Base-by-base conservation (phyloP, 2,888 invertebrate species). In the Mythimna impura region DNA sequence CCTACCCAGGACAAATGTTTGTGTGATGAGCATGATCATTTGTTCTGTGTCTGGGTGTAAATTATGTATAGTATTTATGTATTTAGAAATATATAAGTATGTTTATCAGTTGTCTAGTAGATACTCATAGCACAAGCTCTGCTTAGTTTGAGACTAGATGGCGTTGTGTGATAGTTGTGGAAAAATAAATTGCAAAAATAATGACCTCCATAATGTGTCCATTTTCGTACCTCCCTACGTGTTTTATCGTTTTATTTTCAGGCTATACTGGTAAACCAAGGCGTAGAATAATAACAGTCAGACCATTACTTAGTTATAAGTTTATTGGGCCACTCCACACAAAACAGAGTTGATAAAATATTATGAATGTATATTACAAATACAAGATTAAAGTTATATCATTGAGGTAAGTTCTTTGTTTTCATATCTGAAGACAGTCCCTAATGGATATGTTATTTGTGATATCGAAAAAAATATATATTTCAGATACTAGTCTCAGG, bases 231-330 rank as follows among this genome's bases (percentile, higher is more conserved):
- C 36, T 22, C 30, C n/a, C 50, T 34, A 43, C 43, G 43, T 60
- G 17, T 61, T 55, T 73, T 61, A 73, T 65, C 12, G 17, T 20
- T 55, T 34, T 80, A 36, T 70, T 17, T 69, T 54, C 54, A 30
- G 5, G 8, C n/a, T 40, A 7, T 50, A 22, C n/a, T n/a, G 9
- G 36, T 34, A 62, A 36, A 43, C 22, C 8, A 22, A 57, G 34
- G 50, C 54, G 34, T 50, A 54, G 34, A 76, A 57, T 80, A 62
- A 76, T 65, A 65, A 55, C n/a, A 79, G 40, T 79, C 25, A 14
- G 10, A 43, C 25, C 54, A 61, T 62, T 57, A 76, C 64, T 72
- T 20, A 30, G 64, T 60, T 71, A 64, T 64, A 30, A 40, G 47
- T 71, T 64, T 55, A 61, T 50, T 79, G 47, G 17, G 20, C 22